Evolutionary conservation across 2,888 invertebrate genomes (phyloP).

Genomic region (Sarcophaga carnaria): DNA sequence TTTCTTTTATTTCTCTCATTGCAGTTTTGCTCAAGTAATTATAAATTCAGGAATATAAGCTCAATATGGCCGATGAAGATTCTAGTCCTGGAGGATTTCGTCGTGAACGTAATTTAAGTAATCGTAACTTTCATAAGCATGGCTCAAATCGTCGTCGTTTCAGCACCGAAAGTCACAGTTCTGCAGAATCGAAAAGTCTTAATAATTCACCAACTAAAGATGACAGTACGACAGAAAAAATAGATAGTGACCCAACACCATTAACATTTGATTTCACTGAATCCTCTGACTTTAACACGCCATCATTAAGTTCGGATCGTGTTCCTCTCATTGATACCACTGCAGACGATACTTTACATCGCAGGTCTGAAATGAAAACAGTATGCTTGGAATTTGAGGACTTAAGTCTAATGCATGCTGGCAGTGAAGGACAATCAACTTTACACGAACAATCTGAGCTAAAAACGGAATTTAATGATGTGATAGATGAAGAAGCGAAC

Average conservation of each 20-base stretch:
- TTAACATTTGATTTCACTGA: slow-evolving; percentile 34
- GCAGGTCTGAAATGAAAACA: slow-evolving; percentile 76
- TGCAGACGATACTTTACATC: slow-evolving; percentile 78
- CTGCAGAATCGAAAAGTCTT: slow-evolving; percentile 63
- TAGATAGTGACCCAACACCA: slow-evolving; percentile 53
- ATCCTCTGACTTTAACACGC: slow-evolving; percentile 31
- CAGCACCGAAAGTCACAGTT: slow-evolving; percentile 71
- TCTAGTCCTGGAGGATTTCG: slow-evolving; percentile 77
- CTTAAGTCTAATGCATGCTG: rapidly evolving
- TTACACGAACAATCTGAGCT: too few relatives aligned
- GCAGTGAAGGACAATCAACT: too few relatives aligned
- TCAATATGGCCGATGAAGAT: slow-evolving; percentile 76
- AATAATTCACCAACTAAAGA: slow-evolving; percentile 19
- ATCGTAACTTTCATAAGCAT: slow-evolving; percentile 77
- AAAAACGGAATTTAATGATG: too few relatives aligned
- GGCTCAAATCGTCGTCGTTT: slow-evolving; percentile 76
- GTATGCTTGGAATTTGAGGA: slow-evolving; percentile 40
- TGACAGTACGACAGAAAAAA: neutral
- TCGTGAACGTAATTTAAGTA: slow-evolving; percentile 78
- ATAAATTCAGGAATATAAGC: neutral
- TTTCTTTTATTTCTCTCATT: neutral
- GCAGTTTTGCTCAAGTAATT: slow-evolving; percentile 29
- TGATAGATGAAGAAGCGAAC: neutral
- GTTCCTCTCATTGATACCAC: slow-evolving; percentile 79
- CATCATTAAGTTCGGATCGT: slow-evolving; percentile 74